Base-by-base conservation (phyloP, 2,888 invertebrate species). In the Pelosia muscerda region DNA sequence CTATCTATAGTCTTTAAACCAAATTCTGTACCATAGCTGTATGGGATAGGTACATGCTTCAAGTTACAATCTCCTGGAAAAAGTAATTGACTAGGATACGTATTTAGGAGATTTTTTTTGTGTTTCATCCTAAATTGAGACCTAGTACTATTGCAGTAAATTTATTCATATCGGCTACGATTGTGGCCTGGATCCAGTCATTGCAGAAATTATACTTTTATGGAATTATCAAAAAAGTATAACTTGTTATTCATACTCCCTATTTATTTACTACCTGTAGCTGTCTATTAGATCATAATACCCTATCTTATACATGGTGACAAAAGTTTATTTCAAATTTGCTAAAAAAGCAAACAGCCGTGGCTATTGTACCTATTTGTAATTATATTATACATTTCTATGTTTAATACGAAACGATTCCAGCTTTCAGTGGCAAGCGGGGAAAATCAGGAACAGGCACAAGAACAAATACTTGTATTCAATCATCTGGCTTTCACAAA, bases 391-490 rank as follows among this genome's bases (percentile, higher is more conserved):
- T 85, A 85, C 83, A 78, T 80, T 76, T 78, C 83, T 83, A 83
- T 82, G 85, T 87, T 88, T 89, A 90, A 89, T 88, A 86, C 85
- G 84, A 86, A 86, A 84, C 89, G 88, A 91, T 90, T 88, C 76
- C 79, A 88, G 90, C 90, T 92, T 92, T 92, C 91, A 90, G 88
- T 86, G 82, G 88, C 89, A 92, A 92, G 86, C 89, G 88, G 81
- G 84, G 89, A 88, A 92, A 93, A 93, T 94, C 94, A 93, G 90
- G 84, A 89, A 90, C 93, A 92, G 92, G 90, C 90, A 85, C 88
- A 90, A 87, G 93, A 95, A 95, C 95, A 95, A 95, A 95, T 95
- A 93, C 93, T 90, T 89, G 90, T 93, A 94, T 94, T 95, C 95
- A 95, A 95, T 95, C 95, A 95, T 95, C 94, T 83, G 86, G 89